Percentiles rank a stretch among this genome's conserved stretches.
Conservation (phyloP, 2,797 vertebrate genomes). For the Poeciliopsis paucimaculata region DNA sequence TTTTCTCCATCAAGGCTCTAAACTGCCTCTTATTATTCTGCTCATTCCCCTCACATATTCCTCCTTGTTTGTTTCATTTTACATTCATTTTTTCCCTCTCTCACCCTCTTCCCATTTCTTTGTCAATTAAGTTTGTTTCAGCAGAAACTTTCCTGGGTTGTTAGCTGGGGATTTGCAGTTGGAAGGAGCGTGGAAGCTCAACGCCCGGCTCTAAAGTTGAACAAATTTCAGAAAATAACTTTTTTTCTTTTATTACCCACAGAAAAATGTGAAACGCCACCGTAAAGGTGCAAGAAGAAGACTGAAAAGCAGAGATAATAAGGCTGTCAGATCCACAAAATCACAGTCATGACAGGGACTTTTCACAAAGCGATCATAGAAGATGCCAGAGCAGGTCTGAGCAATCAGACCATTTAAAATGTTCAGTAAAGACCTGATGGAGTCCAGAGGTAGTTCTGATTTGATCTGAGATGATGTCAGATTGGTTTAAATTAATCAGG, state of each 20-base stretch:
- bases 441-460: neutral
- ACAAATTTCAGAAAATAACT: neutral
- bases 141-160: neutral
- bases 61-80: neutral
- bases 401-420: neutral
- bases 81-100: neutral
- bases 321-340: neutral
- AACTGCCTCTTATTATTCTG: constrained; percentile 8
- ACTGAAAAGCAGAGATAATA: neutral
- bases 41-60: neutral
- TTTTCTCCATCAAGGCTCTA: constrained; percentile 6
- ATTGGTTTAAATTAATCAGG: neutral
- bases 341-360: neutral
- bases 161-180: neutral
- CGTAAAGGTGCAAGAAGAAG: neutral
- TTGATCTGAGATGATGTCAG: neutral
- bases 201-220: neutral
- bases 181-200: neutral
- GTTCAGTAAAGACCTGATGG: neutral
- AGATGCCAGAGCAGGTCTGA: neutral
- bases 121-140: neutral
- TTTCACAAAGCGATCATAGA: neutral
- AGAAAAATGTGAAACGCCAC: neutral
- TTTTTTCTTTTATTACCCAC: neutral
- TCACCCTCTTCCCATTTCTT: neutral